Base-by-base conservation (phyloP, 2,797 vertebrate genomes). In the Chelon labrosus region DNA sequence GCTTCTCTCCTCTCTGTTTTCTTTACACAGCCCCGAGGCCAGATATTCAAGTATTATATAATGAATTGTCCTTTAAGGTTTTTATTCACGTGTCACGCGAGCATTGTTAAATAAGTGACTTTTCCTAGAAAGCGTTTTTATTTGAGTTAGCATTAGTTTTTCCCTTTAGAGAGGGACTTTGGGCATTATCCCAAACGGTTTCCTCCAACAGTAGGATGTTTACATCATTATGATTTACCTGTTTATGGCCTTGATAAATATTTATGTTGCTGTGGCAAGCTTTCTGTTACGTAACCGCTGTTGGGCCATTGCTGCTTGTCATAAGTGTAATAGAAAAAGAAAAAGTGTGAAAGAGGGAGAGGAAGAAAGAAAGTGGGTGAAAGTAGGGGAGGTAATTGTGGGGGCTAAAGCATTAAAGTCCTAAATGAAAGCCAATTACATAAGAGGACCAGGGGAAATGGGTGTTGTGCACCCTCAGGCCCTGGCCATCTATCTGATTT, bases 381-480 rank as follows among this genome's bases (percentile, higher is more conserved):
- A 70, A 61, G 52, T 46, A 37, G n/a, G 17, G 54, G 52, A 53
- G 71, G 72, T 83, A 50, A 71, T 55, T 82, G 73, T 41, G 25
- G 67, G 55, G 58, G 63, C 69, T 10, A 35, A 75, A 76, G 80
- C 78, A 77, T 85, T 91, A 90, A 92, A 82, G 89, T 82, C 85
- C 80, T 92, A 90, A 94, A 89, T 90, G 84, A 91, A 89, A 75
- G 90, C 69, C 94, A 94, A 94, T 92, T 82, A 50, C 80, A 86
- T 93, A 68, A 92, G 76, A 85, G 72, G 71, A 86, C 22, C 60
- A 59, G 70, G 87, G 88, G 90, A 87, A 92, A 92, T 89, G 81
- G 90, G 83, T 60, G 76, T 80, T 77, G 67, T 81, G 75, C 84
- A 82, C 82, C 83, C 78, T 60, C 46, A 50, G 79, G 87, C 75